Conservation (phyloP, 2,113 vertebrate species). For the Sebastes fasciatus region DNA sequence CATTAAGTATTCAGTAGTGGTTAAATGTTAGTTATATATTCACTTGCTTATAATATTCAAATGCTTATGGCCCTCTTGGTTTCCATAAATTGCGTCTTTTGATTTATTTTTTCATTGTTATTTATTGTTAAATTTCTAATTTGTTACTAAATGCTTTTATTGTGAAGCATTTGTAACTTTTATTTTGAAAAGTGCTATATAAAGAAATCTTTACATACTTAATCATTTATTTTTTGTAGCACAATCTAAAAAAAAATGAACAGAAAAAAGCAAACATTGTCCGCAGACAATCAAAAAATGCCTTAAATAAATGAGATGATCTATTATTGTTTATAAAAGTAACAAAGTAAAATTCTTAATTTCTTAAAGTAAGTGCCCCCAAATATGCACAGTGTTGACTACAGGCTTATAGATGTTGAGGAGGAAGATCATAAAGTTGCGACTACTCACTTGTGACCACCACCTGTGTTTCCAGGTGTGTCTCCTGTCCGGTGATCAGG, state of each 20-base stretch:
- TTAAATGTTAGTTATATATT: too few species aligned
- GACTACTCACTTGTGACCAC: constrained; percentile 88
- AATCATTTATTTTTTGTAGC: background rate
- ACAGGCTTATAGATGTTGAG: background rate
- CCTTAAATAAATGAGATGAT: background rate
- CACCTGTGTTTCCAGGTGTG: constrained; percentile 89
- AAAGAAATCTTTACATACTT: background rate
- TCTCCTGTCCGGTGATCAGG: constrained; percentile 87
- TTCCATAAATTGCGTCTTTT: too few species aligned
- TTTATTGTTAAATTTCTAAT: too few species aligned
- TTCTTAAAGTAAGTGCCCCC: background rate
- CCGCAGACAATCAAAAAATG: background rate
- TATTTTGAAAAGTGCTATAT: background rate
- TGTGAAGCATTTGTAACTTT: too few species aligned
- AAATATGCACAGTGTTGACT: background rate
- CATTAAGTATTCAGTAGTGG: too few species aligned
- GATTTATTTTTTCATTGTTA: too few species aligned
- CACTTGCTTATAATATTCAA: too few species aligned
- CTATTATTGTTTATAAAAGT: background rate
- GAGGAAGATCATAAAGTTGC: background rate
- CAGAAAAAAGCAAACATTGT: background rate
- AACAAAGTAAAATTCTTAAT: background rate
- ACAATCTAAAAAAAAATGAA: background rate
- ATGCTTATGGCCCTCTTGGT: too few species aligned
- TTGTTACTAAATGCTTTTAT: too few species aligned